Evolutionary conservation across 2,888 invertebrate genomes (phyloP), one percentile per base, ranked within the genome.

Genomic region (Lochmaea crataegi): DNA sequence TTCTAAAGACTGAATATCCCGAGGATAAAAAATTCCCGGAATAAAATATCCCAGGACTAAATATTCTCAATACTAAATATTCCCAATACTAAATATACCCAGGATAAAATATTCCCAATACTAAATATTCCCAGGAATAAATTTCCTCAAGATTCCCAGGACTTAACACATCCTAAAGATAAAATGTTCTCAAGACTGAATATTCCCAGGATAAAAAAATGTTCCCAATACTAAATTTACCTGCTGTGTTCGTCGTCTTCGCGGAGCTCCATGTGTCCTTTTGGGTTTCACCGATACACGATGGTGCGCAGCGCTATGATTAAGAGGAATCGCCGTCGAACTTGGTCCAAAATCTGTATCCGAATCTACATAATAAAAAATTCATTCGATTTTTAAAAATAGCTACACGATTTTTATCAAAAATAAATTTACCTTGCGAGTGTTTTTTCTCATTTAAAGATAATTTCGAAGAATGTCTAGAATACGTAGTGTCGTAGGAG

Each of bases 291-390:
- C 91, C 65, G 94, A 91, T 89, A 94, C 94, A 87, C 93, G 92
- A 88, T 94, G 94, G 80, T 90, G 91, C 72, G 94, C 94, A 63
- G 94, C 94, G 74, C 92, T 92, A 87, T 94, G 94, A 83, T 93
- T 94, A 80, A 94, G 88, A 72, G 93, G 92, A 82, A 90, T 89
- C 83, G 90, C 88, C 82, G 90, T 88, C 41, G 88, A 89, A 72
- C 89, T 89, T 83, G 89, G 89, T 68, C 83, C 85, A 71, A 86
- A 77, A 75, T 87, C 87, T 75, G 86, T 80, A 72, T 87, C 86
- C 68, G 83, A 82, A 77, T 86, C 86, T 85, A 73, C 16, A 78
- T 73, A 73, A 75, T 67, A 68, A 60, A 75, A 67, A 71, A 11
- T 57, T 32, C 38, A 71, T 26, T 60, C 45, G 11, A 18, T 45